These are phyloP conservation scores for Gadopsis marmoratus DNA, from an alignment of 2,797 vertebrate species.

Conservation along the genomic window DNA sequence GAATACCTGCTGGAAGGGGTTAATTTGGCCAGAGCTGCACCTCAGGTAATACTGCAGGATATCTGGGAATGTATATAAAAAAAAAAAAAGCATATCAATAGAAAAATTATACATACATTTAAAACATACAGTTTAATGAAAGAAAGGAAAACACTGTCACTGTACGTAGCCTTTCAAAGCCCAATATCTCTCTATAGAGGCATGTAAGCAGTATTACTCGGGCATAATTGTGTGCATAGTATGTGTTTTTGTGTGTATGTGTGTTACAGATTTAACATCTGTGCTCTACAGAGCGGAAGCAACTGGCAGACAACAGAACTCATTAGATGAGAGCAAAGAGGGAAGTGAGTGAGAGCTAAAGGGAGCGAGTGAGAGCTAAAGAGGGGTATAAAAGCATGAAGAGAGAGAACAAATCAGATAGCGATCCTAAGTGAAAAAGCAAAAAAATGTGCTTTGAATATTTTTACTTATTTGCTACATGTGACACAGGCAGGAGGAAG, in stretches of 20 bases:
- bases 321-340: constrained; percentile 62
- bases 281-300: constrained; percentile 63
- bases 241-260: constrained; percentile 8
- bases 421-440: constrained; percentile 42
- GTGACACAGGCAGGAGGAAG: constrained; percentile 9
- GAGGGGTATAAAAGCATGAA: constrained; percentile 47
- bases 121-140: constrained; percentile 1
- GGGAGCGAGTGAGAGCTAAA: constrained; percentile 37
- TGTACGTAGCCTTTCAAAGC: background rate
- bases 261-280: constrained; percentile 62
- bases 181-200: constrained; percentile 11
- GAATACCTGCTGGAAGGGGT: constrained; percentile 95
- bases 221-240: background rate
- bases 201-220: background rate
- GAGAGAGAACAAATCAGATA: constrained; percentile 55
- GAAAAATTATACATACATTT: background rate
- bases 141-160: background rate
- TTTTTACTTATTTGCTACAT: constrained; percentile 25
- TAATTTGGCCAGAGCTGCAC: constrained; percentile 89
- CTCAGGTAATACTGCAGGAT: constrained; percentile 94
- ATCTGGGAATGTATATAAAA: constrained; percentile 79
- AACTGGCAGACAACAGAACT: constrained; percentile 62
- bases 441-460: constrained; percentile 36
- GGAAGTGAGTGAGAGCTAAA: constrained; percentile 28
- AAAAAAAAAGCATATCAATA: background rate